Evolutionary conservation across 2,888 invertebrate species (phyloP).

Genomic region (Cheilosia soror): DNA sequence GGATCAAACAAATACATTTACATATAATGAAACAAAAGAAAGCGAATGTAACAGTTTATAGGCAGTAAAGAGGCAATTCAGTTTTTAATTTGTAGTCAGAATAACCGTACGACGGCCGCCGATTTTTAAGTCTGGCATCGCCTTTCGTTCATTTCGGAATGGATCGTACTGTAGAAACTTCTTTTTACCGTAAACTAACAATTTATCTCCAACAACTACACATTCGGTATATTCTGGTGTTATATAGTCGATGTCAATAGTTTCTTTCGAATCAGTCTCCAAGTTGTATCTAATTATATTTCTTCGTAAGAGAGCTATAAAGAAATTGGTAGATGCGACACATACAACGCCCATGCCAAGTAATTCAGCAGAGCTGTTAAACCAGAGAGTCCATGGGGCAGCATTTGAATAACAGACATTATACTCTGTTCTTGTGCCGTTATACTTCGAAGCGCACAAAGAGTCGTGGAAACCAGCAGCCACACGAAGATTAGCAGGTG

Average conservation of each 20-base stretch:
- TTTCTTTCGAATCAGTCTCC: not conserved
- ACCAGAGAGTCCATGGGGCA: not conserved
- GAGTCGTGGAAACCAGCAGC: not conserved
- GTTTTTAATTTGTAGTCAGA: no score
- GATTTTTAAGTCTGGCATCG: not conserved
- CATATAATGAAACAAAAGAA: no score
- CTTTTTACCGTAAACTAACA: not conserved
- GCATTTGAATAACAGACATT: not conserved
- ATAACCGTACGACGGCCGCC: no score
- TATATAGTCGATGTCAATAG: not conserved
- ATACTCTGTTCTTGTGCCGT: not conserved
- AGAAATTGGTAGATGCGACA: not conserved
- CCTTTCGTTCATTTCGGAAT: not conserved
- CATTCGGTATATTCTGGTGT: not conserved
- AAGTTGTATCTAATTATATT: not conserved
- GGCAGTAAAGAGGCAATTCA: no score
- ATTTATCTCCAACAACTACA: not conserved
- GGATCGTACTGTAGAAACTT: not conserved
- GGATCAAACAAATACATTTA: no score
- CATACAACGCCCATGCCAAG: not conserved
- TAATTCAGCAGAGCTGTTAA: not conserved
- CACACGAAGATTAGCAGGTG: not conserved
- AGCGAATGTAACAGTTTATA: no score
- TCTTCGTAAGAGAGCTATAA: not conserved
- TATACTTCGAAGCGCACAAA: not conserved